Evolutionary conservation across 2,113 vertebrate genomes (phyloP).

Genomic region (Vulpes ferrilata): DNA sequence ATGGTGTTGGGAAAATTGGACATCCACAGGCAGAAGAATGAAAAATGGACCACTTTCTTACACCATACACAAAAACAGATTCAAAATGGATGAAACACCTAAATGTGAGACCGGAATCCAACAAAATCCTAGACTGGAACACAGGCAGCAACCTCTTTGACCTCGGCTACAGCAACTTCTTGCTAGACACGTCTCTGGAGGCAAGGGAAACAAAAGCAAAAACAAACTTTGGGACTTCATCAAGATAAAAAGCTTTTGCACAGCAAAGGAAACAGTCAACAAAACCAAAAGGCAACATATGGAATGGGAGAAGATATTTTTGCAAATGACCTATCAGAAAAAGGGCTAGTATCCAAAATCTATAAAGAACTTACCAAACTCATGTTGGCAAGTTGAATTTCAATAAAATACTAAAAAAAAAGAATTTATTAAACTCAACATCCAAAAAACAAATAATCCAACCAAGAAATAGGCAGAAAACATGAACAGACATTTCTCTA

Average conservation of each 20-base stretch:
- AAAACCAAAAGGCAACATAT: not conserved
- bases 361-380: too few species aligned
- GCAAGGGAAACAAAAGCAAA: not conserved
- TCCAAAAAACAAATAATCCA: not conserved
- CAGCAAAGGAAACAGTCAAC: not conserved
- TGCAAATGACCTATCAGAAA: not conserved
- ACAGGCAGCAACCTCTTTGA: not conserved
- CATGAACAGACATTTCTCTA: not conserved
- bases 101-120: not conserved
- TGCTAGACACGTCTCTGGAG: not conserved
- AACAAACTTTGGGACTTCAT: not conserved
- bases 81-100: not conserved
- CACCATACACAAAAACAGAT: not conserved
- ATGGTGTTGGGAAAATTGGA: not conserved
- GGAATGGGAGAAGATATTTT: not conserved
- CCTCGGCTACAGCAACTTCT: not conserved
- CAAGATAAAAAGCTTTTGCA: not conserved
- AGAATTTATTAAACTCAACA: not conserved
- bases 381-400: not conserved
- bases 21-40: not conserved
- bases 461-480: not conserved
- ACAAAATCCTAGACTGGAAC: not conserved
- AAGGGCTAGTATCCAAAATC: not conserved
- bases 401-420: too few species aligned
- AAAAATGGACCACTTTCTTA: not conserved